Percentiles rank a stretch among this genome's conserved stretches.
phyloP scores from a whole-genome alignment of 2,888 invertebrate species.

The Rhagonycha fulva region DNA sequence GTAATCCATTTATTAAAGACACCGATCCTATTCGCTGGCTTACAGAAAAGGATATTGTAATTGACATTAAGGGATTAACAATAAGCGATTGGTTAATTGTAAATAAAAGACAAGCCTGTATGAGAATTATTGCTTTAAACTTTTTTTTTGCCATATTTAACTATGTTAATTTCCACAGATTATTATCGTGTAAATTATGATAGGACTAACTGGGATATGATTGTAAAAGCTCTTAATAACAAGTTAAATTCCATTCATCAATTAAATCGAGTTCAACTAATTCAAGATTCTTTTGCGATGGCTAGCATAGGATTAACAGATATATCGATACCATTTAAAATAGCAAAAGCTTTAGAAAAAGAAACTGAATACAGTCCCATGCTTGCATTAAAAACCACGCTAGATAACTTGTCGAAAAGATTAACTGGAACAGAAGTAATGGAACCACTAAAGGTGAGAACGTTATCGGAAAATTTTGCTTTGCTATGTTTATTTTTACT shows the following conservation, averaged over 20 bases:
- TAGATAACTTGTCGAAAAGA: neutral
- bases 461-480: neutral
- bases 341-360: conserved; percentile 62
- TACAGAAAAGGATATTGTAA: neutral
- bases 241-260: conserved; percentile 59
- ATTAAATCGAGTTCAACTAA: conserved; percentile 59
- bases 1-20: neutral
- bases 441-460: neutral
- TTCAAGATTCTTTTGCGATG: conserved; percentile 56
- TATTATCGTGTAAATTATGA: conserved; percentile 77
- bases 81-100: conserved; percentile 9
- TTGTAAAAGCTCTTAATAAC: conserved; percentile 51
- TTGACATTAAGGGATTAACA: neutral
- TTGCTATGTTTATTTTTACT: neutral
- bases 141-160: neutral
- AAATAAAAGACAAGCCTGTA: conserved; percentile 14
- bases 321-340: conserved; percentile 59
- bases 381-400: neutral
- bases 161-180: conserved; percentile 50
- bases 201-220: conserved; percentile 51
- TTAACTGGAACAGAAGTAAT: neutral
- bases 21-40: conserved; percentile 9
- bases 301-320: conserved; percentile 63
- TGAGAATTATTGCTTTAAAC: neutral
- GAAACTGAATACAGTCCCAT: conserved; percentile 69